A percentile compares a stretch with the other conserved stretches of the same genome.
Evolutionary conservation across 2,888 invertebrate genomes (phyloP).

Genomic region (Apodemia hepburni): DNA sequence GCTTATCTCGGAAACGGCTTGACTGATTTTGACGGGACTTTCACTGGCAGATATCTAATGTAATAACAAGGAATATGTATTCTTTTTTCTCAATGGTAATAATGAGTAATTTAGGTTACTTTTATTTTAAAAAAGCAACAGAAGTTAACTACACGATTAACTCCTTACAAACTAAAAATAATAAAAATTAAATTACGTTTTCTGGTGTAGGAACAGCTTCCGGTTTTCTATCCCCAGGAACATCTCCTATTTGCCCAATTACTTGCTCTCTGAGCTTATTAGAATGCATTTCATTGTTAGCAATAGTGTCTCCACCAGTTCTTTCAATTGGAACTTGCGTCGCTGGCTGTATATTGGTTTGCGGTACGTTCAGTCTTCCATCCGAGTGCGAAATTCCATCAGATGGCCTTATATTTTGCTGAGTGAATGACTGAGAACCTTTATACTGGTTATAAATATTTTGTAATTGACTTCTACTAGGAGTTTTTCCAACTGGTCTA

Average conservation of each 20-base stretch:
- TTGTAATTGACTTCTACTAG: slow-evolving; percentile 60
- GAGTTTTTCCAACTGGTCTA: slow-evolving; percentile 42
- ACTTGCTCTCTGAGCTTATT: slow-evolving; percentile 25
- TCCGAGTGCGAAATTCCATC: slow-evolving; percentile 47
- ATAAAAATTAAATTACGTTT: slow-evolving; percentile 35
- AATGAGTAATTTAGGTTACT: no score
- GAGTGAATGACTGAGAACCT: slow-evolving; percentile 61
- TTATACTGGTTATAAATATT: slow-evolving; percentile 64
- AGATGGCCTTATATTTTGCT: slow-evolving; percentile 47
- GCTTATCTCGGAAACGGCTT: no score
- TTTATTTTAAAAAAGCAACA: no score
- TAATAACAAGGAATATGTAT: no score
- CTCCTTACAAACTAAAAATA: slow-evolving; percentile 12
- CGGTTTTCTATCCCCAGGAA: slow-evolving; percentile 39
- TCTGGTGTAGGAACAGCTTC: slow-evolving; percentile 27
- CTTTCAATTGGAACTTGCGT: slow-evolving; percentile 49
- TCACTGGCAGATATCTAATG: no score
- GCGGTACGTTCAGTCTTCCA: slow-evolving; percentile 44
- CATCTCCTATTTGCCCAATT: slow-evolving; percentile 47
- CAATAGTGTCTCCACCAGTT: slow-evolving; percentile 53
- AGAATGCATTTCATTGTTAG: slow-evolving; percentile 39
- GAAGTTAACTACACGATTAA: no score
- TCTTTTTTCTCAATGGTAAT: no score
- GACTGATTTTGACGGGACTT: no score
- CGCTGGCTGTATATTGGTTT: slow-evolving; percentile 9